These are phyloP conservation scores for Leptobrachium ailaonicum DNA, from an alignment of 2,113 vertebrate species.

Conservation along the genomic window DNA sequence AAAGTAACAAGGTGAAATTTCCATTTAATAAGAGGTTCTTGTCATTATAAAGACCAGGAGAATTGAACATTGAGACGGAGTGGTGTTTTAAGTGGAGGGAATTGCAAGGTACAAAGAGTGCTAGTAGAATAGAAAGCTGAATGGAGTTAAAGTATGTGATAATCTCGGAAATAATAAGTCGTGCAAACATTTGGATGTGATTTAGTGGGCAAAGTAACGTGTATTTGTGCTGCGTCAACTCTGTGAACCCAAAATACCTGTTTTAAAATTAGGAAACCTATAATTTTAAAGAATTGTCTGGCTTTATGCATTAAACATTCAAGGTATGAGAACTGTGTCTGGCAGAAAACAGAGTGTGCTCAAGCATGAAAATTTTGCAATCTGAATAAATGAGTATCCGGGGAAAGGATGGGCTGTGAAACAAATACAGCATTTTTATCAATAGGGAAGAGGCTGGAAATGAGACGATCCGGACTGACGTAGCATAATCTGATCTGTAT, in stretches of 20 bases:
- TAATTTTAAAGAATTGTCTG: constrained; percentile 41
- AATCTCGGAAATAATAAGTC: too few species aligned
- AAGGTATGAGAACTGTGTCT: constrained; percentile 45
- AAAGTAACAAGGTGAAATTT: too few species aligned
- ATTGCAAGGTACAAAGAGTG: too few species aligned
- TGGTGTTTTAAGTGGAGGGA: too few species aligned
- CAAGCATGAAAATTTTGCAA: constrained; percentile 43
- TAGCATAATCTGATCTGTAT: too few species aligned
- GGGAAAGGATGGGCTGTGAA: constrained; percentile 10
- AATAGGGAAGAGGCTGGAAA: background rate
- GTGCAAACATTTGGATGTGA: too few species aligned
- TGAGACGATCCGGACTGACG: too few species aligned
- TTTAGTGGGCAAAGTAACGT: background rate
- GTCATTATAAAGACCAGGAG: too few species aligned
- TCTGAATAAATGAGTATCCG: constrained; percentile 38
- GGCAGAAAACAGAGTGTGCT: constrained; percentile 31
- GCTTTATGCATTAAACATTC: constrained; percentile 48
- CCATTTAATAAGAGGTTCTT: too few species aligned
- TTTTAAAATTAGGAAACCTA: constrained; percentile 32
- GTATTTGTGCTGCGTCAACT: background rate
- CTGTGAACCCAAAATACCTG: constrained; percentile 11
- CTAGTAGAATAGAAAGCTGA: too few species aligned
- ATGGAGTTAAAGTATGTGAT: too few species aligned
- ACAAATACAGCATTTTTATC: constrained; percentile 17
- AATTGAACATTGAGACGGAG: too few species aligned